Percentiles rank a stretch among this genome's conserved stretches.
Conservation (phyloP, 2,797 vertebrate genomes). For the Pelobates cultripes region DNA sequence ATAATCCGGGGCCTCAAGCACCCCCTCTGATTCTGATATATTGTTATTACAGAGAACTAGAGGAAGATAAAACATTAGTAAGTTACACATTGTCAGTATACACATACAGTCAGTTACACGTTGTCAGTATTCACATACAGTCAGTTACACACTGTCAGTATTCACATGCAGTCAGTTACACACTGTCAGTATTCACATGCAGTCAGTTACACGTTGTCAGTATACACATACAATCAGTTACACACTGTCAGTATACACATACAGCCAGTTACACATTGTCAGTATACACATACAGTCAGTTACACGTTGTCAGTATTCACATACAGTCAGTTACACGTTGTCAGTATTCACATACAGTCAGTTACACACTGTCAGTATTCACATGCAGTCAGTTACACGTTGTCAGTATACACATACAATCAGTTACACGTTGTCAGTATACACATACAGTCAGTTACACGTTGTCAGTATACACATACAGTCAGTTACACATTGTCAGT, state of each 20-base stretch:
- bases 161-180: not conserved
- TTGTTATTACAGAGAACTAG: conserved; percentile 88
- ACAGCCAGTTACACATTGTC: not conserved
- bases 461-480: not conserved
- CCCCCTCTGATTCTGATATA: conserved; percentile 84
- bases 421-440: not conserved
- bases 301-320: not conserved
- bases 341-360: not conserved
- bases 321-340: not conserved
- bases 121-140: not conserved
- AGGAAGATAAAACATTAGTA: not conserved
- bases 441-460: not conserved
- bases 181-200: not conserved
- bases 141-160: not conserved
- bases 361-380: not conserved
- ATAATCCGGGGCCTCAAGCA: conserved; percentile 85
- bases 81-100: not conserved
- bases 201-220: not conserved
- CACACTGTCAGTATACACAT: not conserved
- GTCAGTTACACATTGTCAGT: not conserved
- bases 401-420: not conserved
- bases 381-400: not conserved
- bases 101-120: not conserved
- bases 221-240: not conserved
- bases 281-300: not conserved